Conservation (phyloP, 2,888 invertebrate species). For the Coelogynopora nodosa region DNA sequence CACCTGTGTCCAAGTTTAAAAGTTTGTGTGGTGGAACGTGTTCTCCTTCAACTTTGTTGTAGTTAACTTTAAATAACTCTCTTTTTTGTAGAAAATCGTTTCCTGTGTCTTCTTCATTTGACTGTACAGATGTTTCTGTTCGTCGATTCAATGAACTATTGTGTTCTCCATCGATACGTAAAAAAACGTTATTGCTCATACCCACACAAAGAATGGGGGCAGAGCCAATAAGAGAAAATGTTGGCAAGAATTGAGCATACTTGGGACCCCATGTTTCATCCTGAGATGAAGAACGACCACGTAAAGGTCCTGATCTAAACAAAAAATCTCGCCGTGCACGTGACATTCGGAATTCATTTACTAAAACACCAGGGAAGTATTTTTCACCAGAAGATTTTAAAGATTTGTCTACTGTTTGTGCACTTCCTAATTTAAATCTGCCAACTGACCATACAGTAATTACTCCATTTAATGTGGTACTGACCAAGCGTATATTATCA, state of each 20-base stretch:
- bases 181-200: constrained; percentile 52
- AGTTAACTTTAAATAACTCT: constrained; percentile 26
- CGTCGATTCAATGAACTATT: background rate
- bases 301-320: constrained; percentile 50
- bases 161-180: constrained; percentile 53
- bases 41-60: background rate
- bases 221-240: constrained; percentile 51
- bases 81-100: background rate
- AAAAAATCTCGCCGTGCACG: background rate
- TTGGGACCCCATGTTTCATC: constrained; percentile 50
- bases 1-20: constrained; percentile 51
- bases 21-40: constrained; percentile 8
- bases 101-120: background rate
- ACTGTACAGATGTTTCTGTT: background rate
- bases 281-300: constrained; percentile 49
- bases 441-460: background rate
- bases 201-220: constrained; percentile 52
- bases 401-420: background rate
- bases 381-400: background rate
- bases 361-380: background rate
- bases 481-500: background rate
- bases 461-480: background rate
- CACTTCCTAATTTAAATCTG: background rate
- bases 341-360: background rate
- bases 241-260: constrained; percentile 51